Base-by-base conservation (phyloP, 2,797 vertebrate genomes). In the Vultur gryphus region DNA sequence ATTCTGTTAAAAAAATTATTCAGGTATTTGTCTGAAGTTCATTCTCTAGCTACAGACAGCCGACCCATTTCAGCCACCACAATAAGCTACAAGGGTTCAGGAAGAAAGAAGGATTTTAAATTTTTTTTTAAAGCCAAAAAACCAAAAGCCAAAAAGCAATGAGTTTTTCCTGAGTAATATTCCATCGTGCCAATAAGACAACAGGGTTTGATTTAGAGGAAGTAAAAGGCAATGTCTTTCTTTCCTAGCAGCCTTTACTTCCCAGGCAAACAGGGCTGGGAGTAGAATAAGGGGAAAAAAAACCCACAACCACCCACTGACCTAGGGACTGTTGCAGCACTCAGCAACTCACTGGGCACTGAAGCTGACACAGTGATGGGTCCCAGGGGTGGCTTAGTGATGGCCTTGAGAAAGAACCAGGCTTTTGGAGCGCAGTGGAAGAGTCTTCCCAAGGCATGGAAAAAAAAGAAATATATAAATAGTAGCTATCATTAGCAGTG, bases 231-330 rank as follows among this genome's bases (percentile, higher is more conserved):
- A 72, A 70, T 39, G 16, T 19, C 15, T 89, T 94, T 58, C 25
- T 83, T 76, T 66, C 37, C 59, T 23, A 70, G 64, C 17, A 89
- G 67, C 18, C 14, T 87, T 82, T 65, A 62, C n/a, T 54, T 79
- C 25, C 51, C 55, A 83, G 58, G 15, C 10, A 70, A 77, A 39
- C 4, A 58, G 19, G 2, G 2, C 46, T 31, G 13, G 16, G 37
- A 69, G 5, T 1, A 70, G 46, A 73, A 6, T 23, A 43, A 49
- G 31, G 37, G 37, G 10, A 13, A 71, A 28, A 90, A 46, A 85
- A 33, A 4, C 9, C 9, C 37, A 37, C 37, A 37, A 37, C 37
- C 37, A 0, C 1, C 5, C 31, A 39, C 33, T 67, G 39, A 39
- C 19, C 10, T 10, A 43, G 33, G 43, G 46, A 62, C 10, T 7